Evolutionary conservation across 2,888 invertebrate genomes (phyloP), one percentile per base, ranked within the genome.

Genomic region (Tricholauxania praeusta): DNA sequence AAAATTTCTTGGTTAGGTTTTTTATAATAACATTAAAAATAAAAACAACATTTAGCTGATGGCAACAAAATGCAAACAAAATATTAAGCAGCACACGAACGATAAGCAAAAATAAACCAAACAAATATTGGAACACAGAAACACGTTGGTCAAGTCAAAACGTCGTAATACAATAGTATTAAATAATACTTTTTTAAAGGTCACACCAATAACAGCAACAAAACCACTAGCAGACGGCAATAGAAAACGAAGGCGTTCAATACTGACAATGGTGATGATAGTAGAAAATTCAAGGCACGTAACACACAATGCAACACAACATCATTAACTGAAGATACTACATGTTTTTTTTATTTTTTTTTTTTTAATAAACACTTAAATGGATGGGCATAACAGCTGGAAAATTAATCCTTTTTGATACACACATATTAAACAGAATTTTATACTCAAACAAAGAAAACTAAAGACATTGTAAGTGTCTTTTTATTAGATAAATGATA

Each of bases 131-230:
- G 19, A 66, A 71, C 10, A 64, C 12, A 14, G 49, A 67, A 62
- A 70, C 52, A 62, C 52, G 62, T 70, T 62, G 52, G 62, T 39
- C 64, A 71, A 63, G 63, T 64, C 52, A 53, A 63, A 55, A 55
- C 71, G 39, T 39, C 39, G 71, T 71, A 71, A 71, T 71, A 63
- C 55, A 64, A 71, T 71, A 63, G 22, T 39, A 28, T 68, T 68
- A 12, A 62, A 62, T 60, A 70, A 70, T 28, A 51, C 49, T 65
- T 48, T 49, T 66, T 66, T 66, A 72, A 66, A 72, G 66, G 66
- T 72, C 72, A 72, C 65, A 60, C 51, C 51, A 28, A 47, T 3
- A 57, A 49, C 22, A 65, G 8, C 19, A 49, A 2, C n/a, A 22
- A n/a, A 62, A 22, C 32, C 17, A 22, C 59, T 2, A 28, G 10